Evolutionary conservation across 2,888 invertebrate species (phyloP).

Genomic region (Cordilura impudica): DNA sequence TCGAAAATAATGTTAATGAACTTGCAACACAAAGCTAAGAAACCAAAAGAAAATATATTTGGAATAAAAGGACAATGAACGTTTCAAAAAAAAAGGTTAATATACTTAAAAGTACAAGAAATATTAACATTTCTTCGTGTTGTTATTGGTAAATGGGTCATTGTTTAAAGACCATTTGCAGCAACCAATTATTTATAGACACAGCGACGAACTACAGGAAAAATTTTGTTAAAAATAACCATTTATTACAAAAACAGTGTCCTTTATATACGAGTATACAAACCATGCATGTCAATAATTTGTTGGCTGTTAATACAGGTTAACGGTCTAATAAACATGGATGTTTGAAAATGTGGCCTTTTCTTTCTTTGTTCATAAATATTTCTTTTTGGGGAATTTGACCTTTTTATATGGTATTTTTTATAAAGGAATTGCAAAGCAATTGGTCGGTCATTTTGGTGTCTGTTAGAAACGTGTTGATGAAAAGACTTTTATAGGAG

Average conservation of each 20-base stretch:
- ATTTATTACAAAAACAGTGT: background rate
- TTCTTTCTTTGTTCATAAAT: background rate
- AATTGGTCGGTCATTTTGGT: background rate
- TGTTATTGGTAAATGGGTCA: slow-evolving; percentile 26
- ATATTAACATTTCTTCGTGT: background rate
- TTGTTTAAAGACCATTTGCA: background rate
- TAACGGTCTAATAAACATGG: slow-evolving; percentile 9
- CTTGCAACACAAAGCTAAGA: background rate
- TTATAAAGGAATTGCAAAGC: background rate
- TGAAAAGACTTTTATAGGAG: background rate
- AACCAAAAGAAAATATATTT: background rate
- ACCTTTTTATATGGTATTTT: slow-evolving; percentile 13
- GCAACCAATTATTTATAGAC: background rate
- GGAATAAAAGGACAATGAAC: slow-evolving; percentile 34
- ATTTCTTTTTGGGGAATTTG: slow-evolving; percentile 2
- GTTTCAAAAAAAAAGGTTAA: slow-evolving; percentile 26
- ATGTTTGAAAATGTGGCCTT: background rate
- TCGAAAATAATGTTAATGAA: slow-evolving; percentile 28
- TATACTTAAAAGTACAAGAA: slow-evolving; percentile 18
- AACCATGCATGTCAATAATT: slow-evolving; percentile 17
- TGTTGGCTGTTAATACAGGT: slow-evolving; percentile 17
- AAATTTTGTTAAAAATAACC: background rate
- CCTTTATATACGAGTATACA: slow-evolving; percentile 12
- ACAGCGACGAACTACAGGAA: background rate
- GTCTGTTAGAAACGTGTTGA: background rate